phyloP scores from a whole-genome alignment of 2,113 vertebrate species.

The Fulmarus glacialis region DNA sequence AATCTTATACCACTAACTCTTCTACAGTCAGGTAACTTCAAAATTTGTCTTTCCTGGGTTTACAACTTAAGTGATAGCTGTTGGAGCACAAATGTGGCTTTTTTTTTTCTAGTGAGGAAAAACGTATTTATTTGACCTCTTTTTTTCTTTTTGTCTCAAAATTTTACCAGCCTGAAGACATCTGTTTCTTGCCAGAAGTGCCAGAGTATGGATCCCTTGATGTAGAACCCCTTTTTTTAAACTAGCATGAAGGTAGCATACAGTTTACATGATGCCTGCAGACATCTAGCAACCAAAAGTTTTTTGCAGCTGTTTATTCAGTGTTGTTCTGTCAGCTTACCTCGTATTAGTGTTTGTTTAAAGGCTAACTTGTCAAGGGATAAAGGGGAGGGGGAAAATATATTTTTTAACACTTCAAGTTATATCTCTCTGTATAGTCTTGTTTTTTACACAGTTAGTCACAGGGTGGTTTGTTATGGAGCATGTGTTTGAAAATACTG shows the following conservation, averaged over 20 bases:
- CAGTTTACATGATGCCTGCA: conserved; percentile 54
- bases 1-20: background rate
- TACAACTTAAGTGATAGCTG: background rate
- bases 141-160: background rate
- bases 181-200: conserved; percentile 67
- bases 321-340: conserved; percentile 42
- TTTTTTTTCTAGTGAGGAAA: background rate
- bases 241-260: conserved; percentile 57
- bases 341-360: conserved; percentile 14
- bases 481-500: background rate
- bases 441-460: conserved; percentile 16
- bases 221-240: conserved; percentile 45
- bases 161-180: conserved; percentile 39
- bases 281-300: conserved; percentile 46
- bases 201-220: conserved; percentile 43
- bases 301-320: conserved; percentile 41
- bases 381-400: background rate
- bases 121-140: background rate
- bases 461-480: conserved; percentile 20
- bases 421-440: conserved; percentile 40
- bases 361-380: conserved; percentile 22
- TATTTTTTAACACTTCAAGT: conserved; percentile 53
- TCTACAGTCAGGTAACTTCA: background rate
- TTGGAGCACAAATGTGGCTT: background rate
- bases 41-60: background rate